Percentiles rank a stretch among this genome's conserved stretches.
These are phyloP conservation scores for Phyllotreta striolata DNA, from an alignment of 2,888 invertebrate genomes.

Conservation along the genomic window DNA sequence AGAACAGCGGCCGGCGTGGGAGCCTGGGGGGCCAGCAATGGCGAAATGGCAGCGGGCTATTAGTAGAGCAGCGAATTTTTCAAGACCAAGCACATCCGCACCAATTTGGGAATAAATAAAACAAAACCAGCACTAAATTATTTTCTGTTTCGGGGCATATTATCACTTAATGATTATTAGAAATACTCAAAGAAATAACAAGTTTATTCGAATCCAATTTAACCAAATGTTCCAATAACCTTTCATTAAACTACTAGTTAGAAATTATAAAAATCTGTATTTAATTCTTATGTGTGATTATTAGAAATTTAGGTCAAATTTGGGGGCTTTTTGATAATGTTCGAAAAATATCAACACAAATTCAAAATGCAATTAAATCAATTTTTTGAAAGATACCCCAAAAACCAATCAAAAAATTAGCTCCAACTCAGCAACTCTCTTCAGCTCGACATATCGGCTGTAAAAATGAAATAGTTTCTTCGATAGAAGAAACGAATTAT, in stretches of 20 bases:
- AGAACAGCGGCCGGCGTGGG: slow-evolving; percentile 67
- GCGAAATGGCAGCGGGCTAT: slow-evolving; percentile 66
- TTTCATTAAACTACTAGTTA: too few species aligned
- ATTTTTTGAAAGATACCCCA: slow-evolving; percentile 5
- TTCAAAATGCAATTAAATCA: not conserved
- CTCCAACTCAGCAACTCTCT: slow-evolving; percentile 21
- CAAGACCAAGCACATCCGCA: slow-evolving; percentile 62
- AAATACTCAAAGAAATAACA: too few species aligned
- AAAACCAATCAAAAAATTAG: slow-evolving; percentile 3
- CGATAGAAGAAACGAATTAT: slow-evolving; percentile 17
- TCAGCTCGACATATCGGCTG: slow-evolving; percentile 20
- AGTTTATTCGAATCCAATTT: too few species aligned
- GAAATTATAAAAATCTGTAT: too few species aligned
- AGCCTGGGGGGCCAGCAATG: slow-evolving; percentile 67
- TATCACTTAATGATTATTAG: slow-evolving; percentile 4
- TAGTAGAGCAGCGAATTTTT: slow-evolving; percentile 61
- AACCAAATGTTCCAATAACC: too few species aligned
- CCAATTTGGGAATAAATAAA: slow-evolving; percentile 60
- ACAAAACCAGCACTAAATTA: slow-evolving; percentile 62
- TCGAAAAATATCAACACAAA: too few species aligned
- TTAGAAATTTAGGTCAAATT: too few species aligned
- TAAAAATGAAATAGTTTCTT: slow-evolving; percentile 30
- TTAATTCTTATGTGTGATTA: too few species aligned
- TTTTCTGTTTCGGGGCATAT: slow-evolving; percentile 36
- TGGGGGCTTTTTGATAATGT: too few species aligned